Percentiles rank a stretch among this genome's conserved stretches.
Evolutionary conservation across 2,113 vertebrate species (phyloP).

Genomic region (Trogon surrucura): DNA sequence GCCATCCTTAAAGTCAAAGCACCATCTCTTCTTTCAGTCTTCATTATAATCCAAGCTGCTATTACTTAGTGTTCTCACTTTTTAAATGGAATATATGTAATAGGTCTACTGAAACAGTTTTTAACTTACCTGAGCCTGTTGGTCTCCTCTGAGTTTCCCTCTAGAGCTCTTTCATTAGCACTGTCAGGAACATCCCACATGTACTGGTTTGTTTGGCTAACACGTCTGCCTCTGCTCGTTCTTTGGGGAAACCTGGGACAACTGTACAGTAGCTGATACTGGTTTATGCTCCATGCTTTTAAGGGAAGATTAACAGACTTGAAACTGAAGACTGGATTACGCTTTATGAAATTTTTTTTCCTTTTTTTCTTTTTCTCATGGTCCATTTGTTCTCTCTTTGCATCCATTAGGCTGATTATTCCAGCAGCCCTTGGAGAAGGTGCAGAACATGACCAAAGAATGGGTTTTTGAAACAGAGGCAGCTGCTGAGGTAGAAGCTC

Average conservation of each 20-base stretch:
- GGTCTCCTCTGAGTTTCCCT: not conserved
- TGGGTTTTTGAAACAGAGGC: not conserved
- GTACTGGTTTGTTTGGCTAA: not conserved
- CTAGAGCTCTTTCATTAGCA: not conserved
- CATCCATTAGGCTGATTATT: not conserved
- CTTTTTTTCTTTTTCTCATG: not conserved
- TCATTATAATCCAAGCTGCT: not conserved
- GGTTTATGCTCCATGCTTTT: not conserved
- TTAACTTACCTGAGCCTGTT: not conserved
- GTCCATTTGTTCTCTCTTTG: not conserved
- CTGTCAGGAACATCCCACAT: not conserved
- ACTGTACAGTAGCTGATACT: not conserved
- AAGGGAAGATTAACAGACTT: not conserved
- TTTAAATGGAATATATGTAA: not conserved
- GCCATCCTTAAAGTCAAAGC: not conserved
- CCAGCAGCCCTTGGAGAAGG: not conserved
- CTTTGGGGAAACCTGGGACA: not conserved
- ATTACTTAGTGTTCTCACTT: not conserved
- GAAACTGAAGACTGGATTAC: not conserved
- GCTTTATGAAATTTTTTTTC: not conserved
- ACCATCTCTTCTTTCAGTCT: not conserved
- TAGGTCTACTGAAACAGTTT: not conserved
- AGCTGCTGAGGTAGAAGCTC: not conserved
- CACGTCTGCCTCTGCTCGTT: not conserved
- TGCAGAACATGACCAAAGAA: not conserved